Evolutionary conservation across 2,888 invertebrate genomes (phyloP).

Genomic region (Heliconius cydno): DNA sequence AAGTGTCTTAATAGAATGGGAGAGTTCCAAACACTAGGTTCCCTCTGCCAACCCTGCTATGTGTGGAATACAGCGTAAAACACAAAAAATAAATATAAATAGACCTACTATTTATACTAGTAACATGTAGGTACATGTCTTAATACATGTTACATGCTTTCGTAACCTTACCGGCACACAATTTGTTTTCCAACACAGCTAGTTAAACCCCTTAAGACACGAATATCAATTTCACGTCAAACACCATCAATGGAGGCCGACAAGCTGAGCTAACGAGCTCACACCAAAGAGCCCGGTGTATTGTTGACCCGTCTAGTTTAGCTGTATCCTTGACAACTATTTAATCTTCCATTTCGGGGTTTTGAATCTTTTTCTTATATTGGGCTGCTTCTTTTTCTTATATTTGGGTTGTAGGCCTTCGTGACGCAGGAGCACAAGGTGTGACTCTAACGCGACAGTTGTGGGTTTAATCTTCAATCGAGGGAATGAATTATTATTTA

Average conservation of each 20-base stretch:
- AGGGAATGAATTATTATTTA: no score
- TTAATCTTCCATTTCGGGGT: slow-evolving; percentile 42
- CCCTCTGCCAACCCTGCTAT: no score
- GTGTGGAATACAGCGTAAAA: no score
- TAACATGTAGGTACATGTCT: not conserved
- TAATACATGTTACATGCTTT: not conserved
- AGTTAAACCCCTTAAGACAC: slow-evolving; percentile 38
- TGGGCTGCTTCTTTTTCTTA: not conserved
- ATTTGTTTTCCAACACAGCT: slow-evolving; percentile 41
- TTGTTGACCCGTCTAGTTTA: slow-evolving; percentile 53
- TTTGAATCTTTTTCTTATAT: not conserved
- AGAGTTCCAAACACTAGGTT: no score
- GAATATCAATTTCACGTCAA: slow-evolving; percentile 42
- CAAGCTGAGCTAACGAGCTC: slow-evolving; percentile 47
- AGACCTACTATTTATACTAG: not conserved
- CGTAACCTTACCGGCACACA: not conserved
- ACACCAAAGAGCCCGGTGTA: slow-evolving; percentile 52
- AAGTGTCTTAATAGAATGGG: no score
- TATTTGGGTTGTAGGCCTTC: no score
- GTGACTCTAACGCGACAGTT: no score
- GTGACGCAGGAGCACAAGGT: no score
- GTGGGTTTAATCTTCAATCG: no score
- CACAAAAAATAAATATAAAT: no score
- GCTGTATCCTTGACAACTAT: slow-evolving; percentile 49
- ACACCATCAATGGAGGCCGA: slow-evolving; percentile 35